Evolutionary conservation across 2,797 vertebrate genomes (phyloP).

Genomic region (Sebastes oblongus): DNA sequence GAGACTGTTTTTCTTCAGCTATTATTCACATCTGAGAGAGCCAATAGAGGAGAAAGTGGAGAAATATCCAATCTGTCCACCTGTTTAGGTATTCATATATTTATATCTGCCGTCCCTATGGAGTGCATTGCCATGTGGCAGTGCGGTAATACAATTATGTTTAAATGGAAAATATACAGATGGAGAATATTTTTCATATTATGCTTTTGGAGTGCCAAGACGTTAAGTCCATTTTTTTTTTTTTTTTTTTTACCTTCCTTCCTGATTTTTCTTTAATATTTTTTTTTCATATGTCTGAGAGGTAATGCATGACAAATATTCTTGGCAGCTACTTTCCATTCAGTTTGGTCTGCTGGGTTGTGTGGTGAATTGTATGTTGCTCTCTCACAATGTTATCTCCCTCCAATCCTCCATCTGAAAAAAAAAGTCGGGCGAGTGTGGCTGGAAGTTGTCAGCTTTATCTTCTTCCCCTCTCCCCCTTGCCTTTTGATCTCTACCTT

Average conservation of each 20-base stretch:
- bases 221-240: background rate
- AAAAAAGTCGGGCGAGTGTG: conserved; percentile 23
- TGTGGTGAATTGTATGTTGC: conserved; percentile 14
- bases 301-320: conserved; percentile 34
- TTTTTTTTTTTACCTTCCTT: background rate
- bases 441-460: conserved; percentile 63
- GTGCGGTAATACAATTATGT: conserved; percentile 11
- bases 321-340: conserved; percentile 17
- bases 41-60: conserved; percentile 11
- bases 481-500: conserved; percentile 52
- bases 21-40: conserved; percentile 19
- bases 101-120: conserved; percentile 28
- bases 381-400: conserved; percentile 35
- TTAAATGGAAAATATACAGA: conserved; percentile 29
- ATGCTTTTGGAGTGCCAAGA: background rate
- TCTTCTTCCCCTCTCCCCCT: conserved; percentile 28
- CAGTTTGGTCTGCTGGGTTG: background rate
- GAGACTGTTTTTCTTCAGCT: background rate
- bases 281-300: conserved; percentile 11
- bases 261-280: background rate
- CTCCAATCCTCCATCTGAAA: background rate
- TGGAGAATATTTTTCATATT: background rate
- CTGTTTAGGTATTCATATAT: conserved; percentile 53
- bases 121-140: conserved; percentile 6
- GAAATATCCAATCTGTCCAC: conserved; percentile 27